A percentile compares a stretch with the other conserved stretches of the same genome.
phyloP scores from a whole-genome alignment of 2,888 invertebrate species.

The Caenorhabditis macrosperma region DNA sequence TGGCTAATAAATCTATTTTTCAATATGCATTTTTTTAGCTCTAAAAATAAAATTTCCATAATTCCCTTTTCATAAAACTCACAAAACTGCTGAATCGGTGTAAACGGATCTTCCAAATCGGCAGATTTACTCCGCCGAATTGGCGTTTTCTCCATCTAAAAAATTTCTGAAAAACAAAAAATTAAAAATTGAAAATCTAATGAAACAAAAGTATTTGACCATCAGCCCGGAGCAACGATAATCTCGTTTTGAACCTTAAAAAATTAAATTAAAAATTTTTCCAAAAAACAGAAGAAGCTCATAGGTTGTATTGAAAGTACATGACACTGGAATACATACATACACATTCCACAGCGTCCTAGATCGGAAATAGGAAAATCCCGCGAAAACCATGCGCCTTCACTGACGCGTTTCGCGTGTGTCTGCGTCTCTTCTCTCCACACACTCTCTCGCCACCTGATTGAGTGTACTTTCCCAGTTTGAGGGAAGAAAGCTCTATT shows the following conservation, averaged over 20 bases:
- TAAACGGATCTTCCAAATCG: conserved; percentile 52
- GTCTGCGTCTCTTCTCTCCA: no score
- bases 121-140: conserved; percentile 27
- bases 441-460: no score
- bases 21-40: no score
- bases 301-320: neutral
- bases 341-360: conserved; percentile 1
- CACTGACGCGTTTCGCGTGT: no score
- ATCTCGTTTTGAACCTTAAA: neutral
- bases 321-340: neutral
- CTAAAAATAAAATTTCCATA: no score
- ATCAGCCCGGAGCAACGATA: no score
- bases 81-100: conserved; percentile 36
- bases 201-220: neutral
- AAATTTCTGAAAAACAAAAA: neutral
- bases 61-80: no score
- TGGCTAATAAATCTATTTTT: neutral
- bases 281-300: neutral
- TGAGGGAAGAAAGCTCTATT: no score
- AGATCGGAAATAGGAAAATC: no score
- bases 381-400: no score
- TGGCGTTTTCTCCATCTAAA: conserved; percentile 36
- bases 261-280: neutral
- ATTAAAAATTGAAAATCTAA: neutral
- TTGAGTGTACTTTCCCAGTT: no score